Conservation (phyloP, 2,113 vertebrate genomes). For the Malurus cyaneus region DNA sequence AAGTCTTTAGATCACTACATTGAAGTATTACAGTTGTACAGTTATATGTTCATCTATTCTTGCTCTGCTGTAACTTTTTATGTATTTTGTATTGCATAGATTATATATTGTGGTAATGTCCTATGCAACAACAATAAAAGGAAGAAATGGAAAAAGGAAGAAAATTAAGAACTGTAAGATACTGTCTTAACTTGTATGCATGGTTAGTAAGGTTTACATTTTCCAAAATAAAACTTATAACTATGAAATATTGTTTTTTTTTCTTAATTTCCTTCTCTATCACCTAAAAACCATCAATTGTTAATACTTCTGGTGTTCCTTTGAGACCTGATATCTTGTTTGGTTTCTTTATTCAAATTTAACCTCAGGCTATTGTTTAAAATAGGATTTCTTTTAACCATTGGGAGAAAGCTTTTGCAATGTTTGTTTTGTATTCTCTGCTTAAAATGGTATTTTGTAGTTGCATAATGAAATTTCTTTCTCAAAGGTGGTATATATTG, state of each 20-base stretch:
- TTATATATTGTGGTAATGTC: slow-evolving; percentile 81
- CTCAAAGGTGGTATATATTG: background rate
- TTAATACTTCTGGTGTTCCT: background rate
- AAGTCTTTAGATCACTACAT: slow-evolving; percentile 70
- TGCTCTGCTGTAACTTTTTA: slow-evolving; percentile 77
- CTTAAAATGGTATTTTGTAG: background rate
- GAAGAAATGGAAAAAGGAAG: slow-evolving; percentile 48
- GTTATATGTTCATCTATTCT: slow-evolving; percentile 63
- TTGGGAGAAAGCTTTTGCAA: background rate
- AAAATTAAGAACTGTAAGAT: slow-evolving; percentile 74
- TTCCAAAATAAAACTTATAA: slow-evolving; percentile 77
- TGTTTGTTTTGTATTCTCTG: background rate
- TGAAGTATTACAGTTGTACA: slow-evolving; percentile 76
- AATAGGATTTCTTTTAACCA: background rate
- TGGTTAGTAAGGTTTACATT: slow-evolving; percentile 81
- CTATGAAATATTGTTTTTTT: slow-evolving; percentile 37
- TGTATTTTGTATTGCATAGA: slow-evolving; percentile 81
- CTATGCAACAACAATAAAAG: slow-evolving; percentile 69
- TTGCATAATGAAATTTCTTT: background rate
- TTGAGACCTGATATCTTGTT: background rate
- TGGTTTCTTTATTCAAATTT: background rate
- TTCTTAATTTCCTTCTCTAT: background rate
- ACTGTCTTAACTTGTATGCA: slow-evolving; percentile 78
- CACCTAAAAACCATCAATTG: background rate
- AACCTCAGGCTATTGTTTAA: background rate